These are phyloP conservation scores for Amaurobius ferox DNA, from an alignment of 2,888 invertebrate genomes.

Conservation along the genomic window DNA sequence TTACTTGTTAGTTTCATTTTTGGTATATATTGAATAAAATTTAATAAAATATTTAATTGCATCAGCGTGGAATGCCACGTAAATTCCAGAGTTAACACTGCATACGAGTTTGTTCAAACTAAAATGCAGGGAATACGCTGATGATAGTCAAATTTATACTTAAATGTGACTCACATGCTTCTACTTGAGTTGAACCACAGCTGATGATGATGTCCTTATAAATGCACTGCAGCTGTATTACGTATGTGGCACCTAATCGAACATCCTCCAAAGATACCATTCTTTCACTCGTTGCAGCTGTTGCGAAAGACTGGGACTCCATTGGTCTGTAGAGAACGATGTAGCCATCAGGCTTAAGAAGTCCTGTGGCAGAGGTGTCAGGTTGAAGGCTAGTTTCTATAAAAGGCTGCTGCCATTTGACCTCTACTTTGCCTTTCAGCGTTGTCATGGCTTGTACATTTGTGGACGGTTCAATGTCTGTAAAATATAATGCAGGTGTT, in stretches of 20 bases:
- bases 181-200: slow-evolving; percentile 33
- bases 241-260: slow-evolving; percentile 50
- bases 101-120: too few species aligned
- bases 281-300: not conserved
- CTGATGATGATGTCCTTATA: not conserved
- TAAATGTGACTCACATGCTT: slow-evolving; percentile 57
- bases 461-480: slow-evolving; percentile 33
- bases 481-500: too few species aligned
- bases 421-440: slow-evolving; percentile 51
- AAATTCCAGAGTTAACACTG: too few species aligned
- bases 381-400: slow-evolving; percentile 27
- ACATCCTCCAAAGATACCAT: slow-evolving; percentile 41
- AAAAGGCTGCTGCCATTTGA: slow-evolving; percentile 40
- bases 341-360: slow-evolving; percentile 30
- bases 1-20: too few species aligned
- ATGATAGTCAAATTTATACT: too few species aligned
- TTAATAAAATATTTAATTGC: too few species aligned
- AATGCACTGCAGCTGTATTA: slow-evolving; percentile 29
- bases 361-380: not conserved
- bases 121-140: too few species aligned
- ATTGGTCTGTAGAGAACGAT: slow-evolving; percentile 22
- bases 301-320: not conserved
- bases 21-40: too few species aligned
- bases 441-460: slow-evolving; percentile 47
- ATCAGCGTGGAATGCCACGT: too few species aligned